Evolutionary conservation across 2,113 vertebrate genomes (phyloP).

Genomic region (Oreotragus oreotragus): DNA sequence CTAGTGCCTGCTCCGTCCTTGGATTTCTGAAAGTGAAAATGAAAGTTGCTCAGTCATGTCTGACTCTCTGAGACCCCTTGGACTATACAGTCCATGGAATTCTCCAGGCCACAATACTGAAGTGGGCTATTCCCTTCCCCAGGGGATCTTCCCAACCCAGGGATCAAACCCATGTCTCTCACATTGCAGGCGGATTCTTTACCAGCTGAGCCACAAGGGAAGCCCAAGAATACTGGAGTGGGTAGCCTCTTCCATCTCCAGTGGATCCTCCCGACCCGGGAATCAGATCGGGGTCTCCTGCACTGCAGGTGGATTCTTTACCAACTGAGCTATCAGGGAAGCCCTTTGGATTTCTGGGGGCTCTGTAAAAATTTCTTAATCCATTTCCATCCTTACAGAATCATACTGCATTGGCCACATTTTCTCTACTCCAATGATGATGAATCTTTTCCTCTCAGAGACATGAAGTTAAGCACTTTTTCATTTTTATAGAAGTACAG

Average conservation of each 20-base stretch:
- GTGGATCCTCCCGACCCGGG: not conserved
- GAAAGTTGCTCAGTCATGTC: not conserved
- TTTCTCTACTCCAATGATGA: not conserved
- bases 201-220: not conserved
- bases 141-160: not conserved
- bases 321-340: not conserved
- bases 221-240: not conserved
- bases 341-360: not conserved
- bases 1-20: not conserved
- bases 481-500: not conserved
- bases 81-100: not conserved
- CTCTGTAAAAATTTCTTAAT: not conserved
- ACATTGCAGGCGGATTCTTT: not conserved
- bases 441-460: not conserved
- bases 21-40: not conserved
- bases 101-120: not conserved
- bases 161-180: not conserved
- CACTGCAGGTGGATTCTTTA: not conserved
- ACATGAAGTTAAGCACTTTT: not conserved
- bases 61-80: not conserved
- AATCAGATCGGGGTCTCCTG: not conserved
- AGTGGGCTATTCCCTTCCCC: not conserved
- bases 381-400: not conserved
- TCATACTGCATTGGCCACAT: not conserved
- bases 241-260: not conserved